Percentiles rank a stretch among this genome's conserved stretches.
These are phyloP conservation scores for Heliornis fulica DNA, from an alignment of 2,113 vertebrate genomes.

Conservation along the genomic window DNA sequence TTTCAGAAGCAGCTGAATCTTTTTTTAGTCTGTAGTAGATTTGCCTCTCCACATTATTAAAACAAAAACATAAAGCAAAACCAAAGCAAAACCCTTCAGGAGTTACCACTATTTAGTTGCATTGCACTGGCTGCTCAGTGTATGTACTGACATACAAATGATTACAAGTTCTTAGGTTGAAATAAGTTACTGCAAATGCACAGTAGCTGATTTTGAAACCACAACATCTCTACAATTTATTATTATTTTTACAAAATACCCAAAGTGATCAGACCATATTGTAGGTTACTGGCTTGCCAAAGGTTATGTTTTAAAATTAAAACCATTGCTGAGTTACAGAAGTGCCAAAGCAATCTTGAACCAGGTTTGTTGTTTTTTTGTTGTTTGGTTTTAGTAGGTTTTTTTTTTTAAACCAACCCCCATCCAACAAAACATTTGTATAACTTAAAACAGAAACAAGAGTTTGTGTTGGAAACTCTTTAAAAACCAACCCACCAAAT, in stretches of 20 bases:
- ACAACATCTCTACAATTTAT: constrained; percentile 70
- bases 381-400: neutral
- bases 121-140: neutral
- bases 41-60: neutral
- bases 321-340: constrained; percentile 68
- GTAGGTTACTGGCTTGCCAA: constrained; percentile 60
- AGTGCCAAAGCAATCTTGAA: constrained; percentile 63
- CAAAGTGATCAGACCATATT: constrained; percentile 65
- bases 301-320: constrained; percentile 57
- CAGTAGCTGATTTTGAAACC: constrained; percentile 65
- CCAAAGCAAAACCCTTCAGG: neutral
- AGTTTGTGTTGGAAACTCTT: constrained; percentile 46
- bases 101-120: neutral
- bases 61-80: neutral
- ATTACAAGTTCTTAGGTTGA: constrained; percentile 3
- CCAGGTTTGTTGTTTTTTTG: neutral
- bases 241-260: constrained; percentile 72
- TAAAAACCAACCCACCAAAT: constrained; percentile 48
- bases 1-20: neutral
- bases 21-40: neutral
- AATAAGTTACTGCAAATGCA: constrained; percentile 67
- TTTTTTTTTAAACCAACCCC: constrained; percentile 43
- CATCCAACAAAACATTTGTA: constrained; percentile 42
- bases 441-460: constrained; percentile 57
- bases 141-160: neutral